These are phyloP conservation scores for Chironomus riparius DNA, from an alignment of 2,888 invertebrate species.

Conservation along the genomic window DNA sequence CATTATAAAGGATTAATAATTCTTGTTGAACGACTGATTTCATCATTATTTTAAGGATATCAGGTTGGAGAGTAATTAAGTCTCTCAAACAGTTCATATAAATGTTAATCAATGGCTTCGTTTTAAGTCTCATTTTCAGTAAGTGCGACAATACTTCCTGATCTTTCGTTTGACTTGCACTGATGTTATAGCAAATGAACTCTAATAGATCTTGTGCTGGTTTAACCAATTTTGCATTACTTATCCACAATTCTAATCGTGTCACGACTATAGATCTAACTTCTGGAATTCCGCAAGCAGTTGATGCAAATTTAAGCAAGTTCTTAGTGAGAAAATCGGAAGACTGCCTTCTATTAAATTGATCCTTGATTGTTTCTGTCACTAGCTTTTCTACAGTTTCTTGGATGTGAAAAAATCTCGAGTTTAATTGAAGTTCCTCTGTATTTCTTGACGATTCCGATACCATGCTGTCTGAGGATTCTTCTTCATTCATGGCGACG, in stretches of 20 bases:
- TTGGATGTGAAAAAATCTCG: constrained; percentile 32
- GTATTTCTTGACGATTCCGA: constrained; percentile 24
- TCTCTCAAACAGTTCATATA: constrained; percentile 86
- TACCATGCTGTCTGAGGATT: constrained; percentile 19
- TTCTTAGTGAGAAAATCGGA: constrained; percentile 83
- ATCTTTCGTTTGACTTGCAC: constrained; percentile 56
- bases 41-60: constrained; percentile 73
- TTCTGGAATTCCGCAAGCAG: constrained; percentile 79
- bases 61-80: constrained; percentile 74
- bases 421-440: constrained; percentile 7
- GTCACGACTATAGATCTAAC: constrained; percentile 43
- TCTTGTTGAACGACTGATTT: constrained; percentile 94
- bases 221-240: constrained; percentile 89
- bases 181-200: constrained; percentile 84
- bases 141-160: constrained; percentile 71
- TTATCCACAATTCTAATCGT: constrained; percentile 86
- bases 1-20: constrained; percentile 57
- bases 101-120: constrained; percentile 82
- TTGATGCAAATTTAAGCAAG: constrained; percentile 73
- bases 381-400: constrained; percentile 72
- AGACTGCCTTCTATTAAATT: constrained; percentile 72
- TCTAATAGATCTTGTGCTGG: constrained; percentile 87
- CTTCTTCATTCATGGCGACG: constrained; percentile 45
- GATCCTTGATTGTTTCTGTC: constrained; percentile 79
- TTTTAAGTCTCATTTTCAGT: constrained; percentile 85